These are phyloP conservation scores for Microtus montanus DNA, from an alignment of 2,113 vertebrate genomes.

Conservation along the genomic window DNA sequence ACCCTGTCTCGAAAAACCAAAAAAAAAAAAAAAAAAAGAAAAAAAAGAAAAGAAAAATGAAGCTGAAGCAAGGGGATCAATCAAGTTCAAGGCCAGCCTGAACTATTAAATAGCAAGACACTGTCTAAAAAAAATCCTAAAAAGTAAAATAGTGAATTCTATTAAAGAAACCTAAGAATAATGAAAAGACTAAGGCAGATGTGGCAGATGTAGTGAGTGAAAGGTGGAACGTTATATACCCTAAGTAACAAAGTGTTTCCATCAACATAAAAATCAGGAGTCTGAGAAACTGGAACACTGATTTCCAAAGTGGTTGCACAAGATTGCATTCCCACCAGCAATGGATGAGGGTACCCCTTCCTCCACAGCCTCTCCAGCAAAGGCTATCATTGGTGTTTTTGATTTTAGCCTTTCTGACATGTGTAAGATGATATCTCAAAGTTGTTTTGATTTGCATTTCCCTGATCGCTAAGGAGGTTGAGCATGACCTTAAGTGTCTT, in stretches of 20 bases:
- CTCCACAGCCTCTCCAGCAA: too few species aligned
- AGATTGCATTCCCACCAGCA: too few species aligned
- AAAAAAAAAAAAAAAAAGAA: too few species aligned
- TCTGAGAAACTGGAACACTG: not conserved
- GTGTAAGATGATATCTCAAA: too few species aligned
- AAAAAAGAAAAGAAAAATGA: not conserved
- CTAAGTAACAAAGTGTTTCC: not conserved
- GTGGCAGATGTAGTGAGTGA: not conserved
- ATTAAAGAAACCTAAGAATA: slow-evolving; percentile 10
- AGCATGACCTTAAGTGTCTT: too few species aligned
- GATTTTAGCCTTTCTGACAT: too few species aligned
- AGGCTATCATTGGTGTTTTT: too few species aligned
- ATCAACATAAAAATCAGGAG: slow-evolving; percentile 4
- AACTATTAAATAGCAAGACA: not conserved
- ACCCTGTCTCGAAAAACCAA: too few species aligned
- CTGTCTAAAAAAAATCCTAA: not conserved
- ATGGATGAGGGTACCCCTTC: too few species aligned
- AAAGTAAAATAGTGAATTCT: slow-evolving; percentile 15
- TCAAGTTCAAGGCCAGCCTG: not conserved
- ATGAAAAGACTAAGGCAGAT: slow-evolving; percentile 35
- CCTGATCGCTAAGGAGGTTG: too few species aligned
- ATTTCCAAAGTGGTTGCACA: too few species aligned
- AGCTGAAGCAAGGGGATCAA: not conserved
- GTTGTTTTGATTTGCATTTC: too few species aligned
- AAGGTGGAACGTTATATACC: not conserved